Evolutionary conservation across 2,888 invertebrate species (phyloP), one percentile per base, ranked within the genome.

Genomic region (Priocnemis perturbator): DNA sequence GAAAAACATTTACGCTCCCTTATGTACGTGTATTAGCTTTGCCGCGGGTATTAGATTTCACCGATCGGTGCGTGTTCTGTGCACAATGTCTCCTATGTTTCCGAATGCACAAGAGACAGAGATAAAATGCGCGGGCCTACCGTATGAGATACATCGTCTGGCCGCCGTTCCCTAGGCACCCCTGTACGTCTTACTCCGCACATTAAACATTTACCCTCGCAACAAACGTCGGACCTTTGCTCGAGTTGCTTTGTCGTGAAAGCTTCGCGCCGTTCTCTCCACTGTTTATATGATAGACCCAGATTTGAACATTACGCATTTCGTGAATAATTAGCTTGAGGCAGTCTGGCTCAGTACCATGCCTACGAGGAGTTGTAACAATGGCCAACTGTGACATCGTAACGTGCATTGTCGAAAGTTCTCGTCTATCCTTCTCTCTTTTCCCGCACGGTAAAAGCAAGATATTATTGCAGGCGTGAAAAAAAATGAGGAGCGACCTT

Each of bases 141-240:
- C 19, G 57, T 62, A 56, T 56, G 64, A 71, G 67, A 64, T 73
- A 71, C 67, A 62, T 56, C 61, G 65, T 69, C 71, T 71, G 47
- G 20, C 37, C 21, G 21, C 61, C 14, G 60, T 57, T 67, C 68
- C 77, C 66, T 19, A 30, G 64, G 30, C 64, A 59, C 62, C 66
- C 59, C 56, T 74, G 70, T 65, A 63, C 59, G 61, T 70, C 73
- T 70, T 66, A 30, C 65, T 50, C 21, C 61, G 58, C 53, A 65
- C 66, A 72, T 77, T 74, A 69, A 74, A 74, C 69, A 68, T 77
- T 77, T 70, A 72, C 66, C 44, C 44, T 55, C 48, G 47, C 66
- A 64, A 65, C 50, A 17, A 17, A 50, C 50, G 69, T 72, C 62
- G 72, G 60, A 64, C 67, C 64, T 68, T 67, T 55, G 44, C 66